Evolutionary conservation across 2,113 vertebrate genomes (phyloP).

Genomic region (Gallinago undulata): DNA sequence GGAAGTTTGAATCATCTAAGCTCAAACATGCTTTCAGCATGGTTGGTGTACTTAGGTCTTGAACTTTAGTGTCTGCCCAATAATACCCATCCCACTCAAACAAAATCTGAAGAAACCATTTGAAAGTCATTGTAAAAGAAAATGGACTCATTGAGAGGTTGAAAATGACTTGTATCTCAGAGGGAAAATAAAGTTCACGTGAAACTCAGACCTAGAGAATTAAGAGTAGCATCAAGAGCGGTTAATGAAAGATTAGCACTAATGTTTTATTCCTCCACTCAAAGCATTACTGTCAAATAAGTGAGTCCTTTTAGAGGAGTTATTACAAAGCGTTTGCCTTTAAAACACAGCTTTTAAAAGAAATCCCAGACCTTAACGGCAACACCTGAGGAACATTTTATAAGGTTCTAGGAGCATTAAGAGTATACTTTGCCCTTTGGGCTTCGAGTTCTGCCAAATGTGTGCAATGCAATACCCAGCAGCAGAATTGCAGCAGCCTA

Average conservation of each 20-base stretch:
- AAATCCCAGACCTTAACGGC: background rate
- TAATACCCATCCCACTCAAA: background rate
- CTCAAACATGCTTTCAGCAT: background rate
- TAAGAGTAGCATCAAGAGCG: background rate
- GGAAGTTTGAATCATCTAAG: background rate
- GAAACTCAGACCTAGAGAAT: background rate
- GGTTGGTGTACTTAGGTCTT: background rate
- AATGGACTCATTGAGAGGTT: background rate
- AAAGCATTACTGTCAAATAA: background rate
- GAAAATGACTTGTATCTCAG: background rate
- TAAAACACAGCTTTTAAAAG: slow-evolving; percentile 9
- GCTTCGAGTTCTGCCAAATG: background rate
- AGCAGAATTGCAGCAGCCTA: background rate
- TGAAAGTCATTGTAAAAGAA: background rate
- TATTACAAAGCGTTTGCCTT: background rate
- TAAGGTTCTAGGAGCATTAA: background rate
- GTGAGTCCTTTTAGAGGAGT: background rate
- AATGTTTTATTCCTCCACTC: background rate
- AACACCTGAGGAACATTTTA: background rate
- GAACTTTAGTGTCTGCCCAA: background rate
- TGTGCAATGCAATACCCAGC: background rate
- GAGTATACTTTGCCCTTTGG: background rate
- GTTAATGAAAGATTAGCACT: background rate
- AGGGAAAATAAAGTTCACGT: background rate
- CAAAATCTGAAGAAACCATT: background rate